Evolutionary conservation across 2,797 vertebrate species (phyloP).

Genomic region (Rhadinocentrus ornatus): DNA sequence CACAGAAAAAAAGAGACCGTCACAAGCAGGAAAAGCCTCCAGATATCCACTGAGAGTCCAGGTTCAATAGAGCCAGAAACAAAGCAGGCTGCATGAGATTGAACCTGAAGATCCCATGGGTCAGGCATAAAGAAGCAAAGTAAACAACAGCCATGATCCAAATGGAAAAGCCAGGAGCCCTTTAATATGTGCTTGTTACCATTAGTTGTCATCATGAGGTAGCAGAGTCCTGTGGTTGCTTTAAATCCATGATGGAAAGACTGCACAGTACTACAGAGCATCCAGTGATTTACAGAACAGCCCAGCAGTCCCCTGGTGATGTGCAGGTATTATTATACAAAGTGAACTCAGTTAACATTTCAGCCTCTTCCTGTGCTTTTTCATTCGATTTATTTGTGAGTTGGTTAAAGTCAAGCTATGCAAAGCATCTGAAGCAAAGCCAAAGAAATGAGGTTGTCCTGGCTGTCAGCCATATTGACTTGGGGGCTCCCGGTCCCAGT

Average conservation of each 20-base stretch:
- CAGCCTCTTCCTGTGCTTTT: conserved; percentile 19
- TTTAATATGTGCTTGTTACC: conserved; percentile 53
- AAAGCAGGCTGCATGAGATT: conserved; percentile 58
- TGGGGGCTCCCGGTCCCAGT: conserved; percentile 49
- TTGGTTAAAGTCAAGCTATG: conserved; percentile 59
- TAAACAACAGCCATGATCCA: conserved; percentile 48
- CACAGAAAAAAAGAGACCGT: conserved; percentile 25
- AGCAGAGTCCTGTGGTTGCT: conserved; percentile 30
- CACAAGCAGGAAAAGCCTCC: conserved; percentile 35
- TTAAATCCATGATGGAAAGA: neutral
- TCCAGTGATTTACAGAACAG: neutral
- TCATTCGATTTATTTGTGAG: conserved; percentile 4
- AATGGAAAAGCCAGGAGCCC: conserved; percentile 35
- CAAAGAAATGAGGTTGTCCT: conserved; percentile 73
- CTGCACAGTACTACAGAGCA: neutral
- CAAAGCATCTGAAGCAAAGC: conserved; percentile 66
- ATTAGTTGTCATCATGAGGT: conserved; percentile 53
- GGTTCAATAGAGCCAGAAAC: conserved; percentile 66
- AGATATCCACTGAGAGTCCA: conserved; percentile 62
- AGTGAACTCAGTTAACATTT: conserved; percentile 18
- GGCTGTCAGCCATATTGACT: conserved; percentile 73
- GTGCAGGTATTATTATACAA: conserved; percentile 24
- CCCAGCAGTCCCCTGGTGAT: conserved; percentile 7
- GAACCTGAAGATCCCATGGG: conserved; percentile 52
- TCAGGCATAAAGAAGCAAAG: conserved; percentile 38